A percentile compares a stretch with the other conserved stretches of the same genome.
phyloP scores from a whole-genome alignment of 2,888 invertebrate species.

The Drosophila buzzatii region DNA sequence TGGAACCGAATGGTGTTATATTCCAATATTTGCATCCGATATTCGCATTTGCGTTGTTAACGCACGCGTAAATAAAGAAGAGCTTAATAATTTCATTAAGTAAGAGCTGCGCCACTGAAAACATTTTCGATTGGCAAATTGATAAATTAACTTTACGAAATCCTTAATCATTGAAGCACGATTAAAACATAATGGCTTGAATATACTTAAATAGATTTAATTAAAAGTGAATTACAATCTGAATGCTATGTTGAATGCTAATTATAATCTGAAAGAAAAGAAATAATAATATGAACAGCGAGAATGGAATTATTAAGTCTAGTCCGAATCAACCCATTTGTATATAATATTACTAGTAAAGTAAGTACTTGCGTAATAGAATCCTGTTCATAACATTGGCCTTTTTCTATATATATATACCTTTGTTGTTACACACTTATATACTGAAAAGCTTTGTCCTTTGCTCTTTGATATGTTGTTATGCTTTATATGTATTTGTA shows the following conservation, averaged over 20 bases:
- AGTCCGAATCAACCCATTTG: too few species aligned
- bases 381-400: neutral
- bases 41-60: conserved; percentile 21
- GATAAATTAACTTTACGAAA: neutral
- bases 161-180: neutral
- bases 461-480: too few species aligned
- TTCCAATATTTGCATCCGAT: conserved; percentile 21
- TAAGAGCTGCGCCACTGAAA: neutral
- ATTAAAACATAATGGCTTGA: neutral
- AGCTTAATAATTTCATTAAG: conserved; percentile 14
- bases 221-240: neutral
- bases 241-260: too few species aligned
- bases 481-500: neutral
- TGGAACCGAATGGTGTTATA: conserved; percentile 24
- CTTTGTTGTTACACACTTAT: neutral
- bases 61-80: conserved; percentile 13
- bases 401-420: too few species aligned
- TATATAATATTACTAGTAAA: too few species aligned
- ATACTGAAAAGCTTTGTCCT: neutral
- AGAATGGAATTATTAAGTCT: too few species aligned
- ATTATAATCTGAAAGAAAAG: too few species aligned
- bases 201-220: neutral
- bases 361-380: too few species aligned
- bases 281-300: too few species aligned
- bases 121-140: neutral